A percentile compares a stretch with the other conserved stretches of the same genome.
Conservation (phyloP, 2,113 vertebrate species). For the Blennius ocellaris region DNA sequence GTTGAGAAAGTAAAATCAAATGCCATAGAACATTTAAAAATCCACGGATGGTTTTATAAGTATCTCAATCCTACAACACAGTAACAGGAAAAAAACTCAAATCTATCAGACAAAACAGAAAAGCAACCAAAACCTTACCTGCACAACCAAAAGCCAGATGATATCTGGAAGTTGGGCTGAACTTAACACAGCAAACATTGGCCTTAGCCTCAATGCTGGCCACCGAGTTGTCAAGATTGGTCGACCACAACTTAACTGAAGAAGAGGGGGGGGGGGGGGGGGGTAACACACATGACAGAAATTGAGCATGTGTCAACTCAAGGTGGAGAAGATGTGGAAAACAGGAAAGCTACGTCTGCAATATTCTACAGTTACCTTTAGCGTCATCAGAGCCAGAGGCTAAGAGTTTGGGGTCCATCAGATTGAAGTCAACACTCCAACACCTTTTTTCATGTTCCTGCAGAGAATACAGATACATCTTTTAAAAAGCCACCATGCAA, state of each 20-base stretch:
- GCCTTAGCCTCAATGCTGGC: slow-evolving; percentile 99
- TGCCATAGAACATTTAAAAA: too few relatives aligned
- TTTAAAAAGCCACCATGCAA: background rate
- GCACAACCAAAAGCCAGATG: slow-evolving; percentile 98
- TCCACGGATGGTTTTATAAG: too few relatives aligned
- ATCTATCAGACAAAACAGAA: background rate
- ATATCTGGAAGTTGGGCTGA: slow-evolving; percentile 97
- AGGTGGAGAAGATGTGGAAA: background rate
- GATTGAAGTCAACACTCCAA: slow-evolving; percentile 99
- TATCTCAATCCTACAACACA: background rate
- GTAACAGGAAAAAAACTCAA: background rate
- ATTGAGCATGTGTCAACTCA: background rate
- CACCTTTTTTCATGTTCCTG: slow-evolving; percentile 99
- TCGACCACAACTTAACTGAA: slow-evolving; percentile 98
- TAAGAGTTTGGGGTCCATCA: slow-evolving; percentile 99
- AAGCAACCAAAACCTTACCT: slow-evolving; percentile 82
- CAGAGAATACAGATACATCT: background rate
- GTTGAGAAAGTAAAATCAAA: too few relatives aligned
- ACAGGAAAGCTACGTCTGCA: background rate
- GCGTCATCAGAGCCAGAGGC: slow-evolving; percentile 99
- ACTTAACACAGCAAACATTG: slow-evolving; percentile 98
- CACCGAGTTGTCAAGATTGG: slow-evolving; percentile 98
- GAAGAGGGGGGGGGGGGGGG: slow-evolving; percentile 6
- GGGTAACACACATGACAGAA: background rate
- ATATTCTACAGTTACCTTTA: slow-evolving; percentile 87